A percentile compares a stretch with the other conserved stretches of the same genome.
These are phyloP conservation scores for Hydra vulgaris DNA, from an alignment of 30 jellyfish, hydroid and myxozoan genomes.

Conservation along the genomic window DNA sequence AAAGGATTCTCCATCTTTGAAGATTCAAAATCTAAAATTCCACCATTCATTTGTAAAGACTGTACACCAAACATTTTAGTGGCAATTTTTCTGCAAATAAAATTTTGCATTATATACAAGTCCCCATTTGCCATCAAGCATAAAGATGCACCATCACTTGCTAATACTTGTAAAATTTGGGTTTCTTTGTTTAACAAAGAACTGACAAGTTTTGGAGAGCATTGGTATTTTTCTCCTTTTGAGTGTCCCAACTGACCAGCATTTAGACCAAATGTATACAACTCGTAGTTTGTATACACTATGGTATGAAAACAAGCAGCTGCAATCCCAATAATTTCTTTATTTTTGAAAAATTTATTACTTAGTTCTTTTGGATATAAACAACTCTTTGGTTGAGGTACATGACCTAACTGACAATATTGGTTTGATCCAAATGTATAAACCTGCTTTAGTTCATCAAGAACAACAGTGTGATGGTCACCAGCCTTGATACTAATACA, in stretches of 20 bases:
- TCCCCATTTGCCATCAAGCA: constrained; percentile 69
- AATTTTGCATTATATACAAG: constrained; percentile 48
- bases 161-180: constrained; percentile 38
- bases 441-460: constrained; percentile 64
- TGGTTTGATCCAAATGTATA: constrained; percentile 67
- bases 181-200: constrained; percentile 24
- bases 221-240: constrained; percentile 39
- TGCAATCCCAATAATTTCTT: constrained; percentile 52
- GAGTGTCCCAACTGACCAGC: constrained; percentile 85
- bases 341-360: constrained; percentile 40
- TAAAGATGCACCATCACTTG: constrained; percentile 77
- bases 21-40: neutral
- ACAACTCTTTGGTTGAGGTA: constrained; percentile 42
- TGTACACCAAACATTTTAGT: constrained; percentile 12
- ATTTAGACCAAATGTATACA: constrained; percentile 71
- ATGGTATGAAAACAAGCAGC: constrained; percentile 80
- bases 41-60: constrained; percentile 10
- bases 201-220: constrained; percentile 44
- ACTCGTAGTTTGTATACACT: constrained; percentile 43
- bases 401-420: constrained; percentile 66
- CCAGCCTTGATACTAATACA: constrained; percentile 56
- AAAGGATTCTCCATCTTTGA: constrained; percentile 42
- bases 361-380: constrained; percentile 38
- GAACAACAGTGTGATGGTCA: constrained; percentile 56
- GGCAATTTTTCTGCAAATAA: constrained; percentile 34